Percentiles rank a stretch among this genome's conserved stretches.
phyloP scores from a whole-genome alignment of 1,140 invertebrate genomes.

The Papilio glaucus region DNA sequence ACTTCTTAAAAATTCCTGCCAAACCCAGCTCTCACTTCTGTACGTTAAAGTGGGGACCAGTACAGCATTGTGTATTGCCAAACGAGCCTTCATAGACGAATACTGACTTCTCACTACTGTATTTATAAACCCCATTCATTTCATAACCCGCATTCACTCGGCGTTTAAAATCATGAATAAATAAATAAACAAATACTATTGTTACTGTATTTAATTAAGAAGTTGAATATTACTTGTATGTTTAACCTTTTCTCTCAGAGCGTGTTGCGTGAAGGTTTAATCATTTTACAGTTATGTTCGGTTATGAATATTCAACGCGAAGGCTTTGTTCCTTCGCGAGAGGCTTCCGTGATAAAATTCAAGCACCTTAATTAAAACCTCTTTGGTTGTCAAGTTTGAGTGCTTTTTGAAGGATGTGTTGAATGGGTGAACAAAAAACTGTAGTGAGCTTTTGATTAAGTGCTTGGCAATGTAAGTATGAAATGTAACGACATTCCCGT shows the following conservation, averaged over 20 bases:
- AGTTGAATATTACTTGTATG: background rate
- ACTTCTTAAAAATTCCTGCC: too few species aligned
- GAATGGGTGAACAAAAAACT: conserved; percentile 49
- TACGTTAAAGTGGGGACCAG: too few species aligned
- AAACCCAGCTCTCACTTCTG: too few species aligned
- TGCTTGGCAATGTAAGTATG: background rate
- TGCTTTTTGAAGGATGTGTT: conserved; percentile 47
- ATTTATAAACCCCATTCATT: too few species aligned
- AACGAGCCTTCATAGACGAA: too few species aligned
- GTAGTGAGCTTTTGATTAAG: conserved; percentile 19
- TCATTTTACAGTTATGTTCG: conserved; percentile 46
- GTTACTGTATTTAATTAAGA: conserved; percentile 2
- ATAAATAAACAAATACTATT: background rate
- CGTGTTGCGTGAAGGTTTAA: conserved; percentile 39
- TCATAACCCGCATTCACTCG: too few species aligned
- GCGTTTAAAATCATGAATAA: too few species aligned
- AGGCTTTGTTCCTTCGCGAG: conserved; percentile 45
- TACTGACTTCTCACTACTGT: too few species aligned
- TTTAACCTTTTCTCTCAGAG: conserved; percentile 39
- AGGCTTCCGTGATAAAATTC: conserved; percentile 43
- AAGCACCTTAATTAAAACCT: conserved; percentile 50
- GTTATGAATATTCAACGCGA: conserved; percentile 57
- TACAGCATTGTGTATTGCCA: too few species aligned
- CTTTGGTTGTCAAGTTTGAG: conserved; percentile 48
- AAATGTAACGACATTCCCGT: conserved; percentile 39